Evolutionary conservation across 2,113 vertebrate genomes (phyloP).

Genomic region (Chloroceryle aenea): DNA sequence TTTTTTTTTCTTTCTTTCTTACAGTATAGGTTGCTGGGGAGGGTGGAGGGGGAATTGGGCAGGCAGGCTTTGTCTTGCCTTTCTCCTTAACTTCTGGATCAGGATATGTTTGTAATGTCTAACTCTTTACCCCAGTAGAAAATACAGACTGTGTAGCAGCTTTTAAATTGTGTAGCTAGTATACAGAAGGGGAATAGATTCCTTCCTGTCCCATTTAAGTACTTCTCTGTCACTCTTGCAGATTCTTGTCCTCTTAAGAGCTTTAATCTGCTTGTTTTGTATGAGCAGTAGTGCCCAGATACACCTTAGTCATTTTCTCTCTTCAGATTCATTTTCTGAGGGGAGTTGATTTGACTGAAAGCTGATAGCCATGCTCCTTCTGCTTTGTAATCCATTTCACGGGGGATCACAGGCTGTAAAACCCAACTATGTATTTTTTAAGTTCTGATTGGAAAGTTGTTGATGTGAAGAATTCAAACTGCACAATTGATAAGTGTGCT

Average conservation of each 20-base stretch:
- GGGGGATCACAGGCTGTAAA: not conserved
- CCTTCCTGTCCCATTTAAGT: not conserved
- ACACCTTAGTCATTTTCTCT: not conserved
- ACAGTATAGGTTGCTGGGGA: fast-evolving
- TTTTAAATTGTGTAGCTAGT: not conserved
- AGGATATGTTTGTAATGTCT: not conserved
- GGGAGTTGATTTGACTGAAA: not conserved
- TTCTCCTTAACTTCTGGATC: not conserved
- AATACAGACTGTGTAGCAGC: no score
- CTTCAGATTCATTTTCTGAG: not conserved
- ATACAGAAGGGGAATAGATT: not conserved
- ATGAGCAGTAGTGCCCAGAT: not conserved
- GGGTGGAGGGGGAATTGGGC: no score
- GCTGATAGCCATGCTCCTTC: not conserved
- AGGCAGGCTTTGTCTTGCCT: not conserved
- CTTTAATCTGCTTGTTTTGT: not conserved
- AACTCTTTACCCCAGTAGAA: no score
- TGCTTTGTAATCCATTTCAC: not conserved
- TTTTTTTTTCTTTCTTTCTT: not conserved
- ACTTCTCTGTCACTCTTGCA: not conserved
- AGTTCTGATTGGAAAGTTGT: not conserved
- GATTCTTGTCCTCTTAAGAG: not conserved
- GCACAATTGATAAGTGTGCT: not conserved
- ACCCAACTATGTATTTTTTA: not conserved
- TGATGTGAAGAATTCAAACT: not conserved